These are phyloP conservation scores for Craseonycteris thonglongyai DNA, from an alignment of 2,113 vertebrate species.

Conservation along the genomic window DNA sequence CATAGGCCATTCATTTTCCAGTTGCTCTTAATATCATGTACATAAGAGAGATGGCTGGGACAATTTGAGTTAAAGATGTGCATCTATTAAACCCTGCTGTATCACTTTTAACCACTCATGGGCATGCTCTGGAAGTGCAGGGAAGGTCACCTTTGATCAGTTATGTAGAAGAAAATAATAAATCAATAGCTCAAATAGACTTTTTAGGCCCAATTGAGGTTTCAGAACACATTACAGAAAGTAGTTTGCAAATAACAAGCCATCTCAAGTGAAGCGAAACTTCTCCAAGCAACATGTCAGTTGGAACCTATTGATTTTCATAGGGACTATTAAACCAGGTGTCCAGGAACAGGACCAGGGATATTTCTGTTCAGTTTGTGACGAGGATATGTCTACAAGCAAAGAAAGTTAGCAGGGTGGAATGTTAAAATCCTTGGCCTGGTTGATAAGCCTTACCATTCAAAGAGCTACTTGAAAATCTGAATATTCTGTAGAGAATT, in stretches of 20 bases:
- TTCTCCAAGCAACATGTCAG: not conserved
- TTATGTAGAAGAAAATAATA: not conserved
- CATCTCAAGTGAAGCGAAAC: constrained; percentile 27
- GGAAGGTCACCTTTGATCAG: constrained; percentile 5
- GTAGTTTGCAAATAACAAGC: constrained; percentile 42
- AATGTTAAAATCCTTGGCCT: constrained; percentile 20
- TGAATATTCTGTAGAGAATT: not conserved
- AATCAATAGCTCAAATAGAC: constrained; percentile 31
- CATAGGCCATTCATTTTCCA: not conserved
- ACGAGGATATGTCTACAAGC: constrained; percentile 22
- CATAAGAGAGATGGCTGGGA: not conserved
- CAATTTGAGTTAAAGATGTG: not conserved
- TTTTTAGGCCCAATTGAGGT: not conserved
- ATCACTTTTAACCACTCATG: not conserved
- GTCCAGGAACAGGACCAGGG: not conserved
- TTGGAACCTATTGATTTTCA: constrained; percentile 47
- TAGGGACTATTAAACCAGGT: not conserved
- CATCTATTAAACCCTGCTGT: not conserved
- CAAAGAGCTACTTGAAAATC: not conserved
- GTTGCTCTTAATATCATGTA: not conserved
- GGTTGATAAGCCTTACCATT: not conserved
- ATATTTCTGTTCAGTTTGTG: constrained; percentile 43
- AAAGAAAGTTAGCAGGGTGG: not conserved
- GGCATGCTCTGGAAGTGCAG: not conserved
- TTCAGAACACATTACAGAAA: constrained; percentile 54